A percentile compares a stretch with the other conserved stretches of the same genome.
phyloP scores from a whole-genome alignment of 2,113 vertebrate species.

The Grallaria varia region DNA sequence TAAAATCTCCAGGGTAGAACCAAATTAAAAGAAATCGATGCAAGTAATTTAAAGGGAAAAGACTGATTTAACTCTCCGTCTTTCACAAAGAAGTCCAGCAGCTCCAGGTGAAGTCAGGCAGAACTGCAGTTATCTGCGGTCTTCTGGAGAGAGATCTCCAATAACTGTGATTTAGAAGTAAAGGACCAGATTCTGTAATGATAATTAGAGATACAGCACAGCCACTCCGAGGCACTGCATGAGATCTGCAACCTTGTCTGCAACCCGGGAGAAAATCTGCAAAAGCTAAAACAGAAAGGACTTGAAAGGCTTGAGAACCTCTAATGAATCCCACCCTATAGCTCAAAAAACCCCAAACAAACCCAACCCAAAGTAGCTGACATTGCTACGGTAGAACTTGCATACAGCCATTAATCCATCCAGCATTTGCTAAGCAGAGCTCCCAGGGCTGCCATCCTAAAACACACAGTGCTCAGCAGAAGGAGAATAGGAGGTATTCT shows the following conservation, averaged over 20 bases:
- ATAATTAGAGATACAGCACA: neutral
- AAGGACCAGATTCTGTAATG: no score
- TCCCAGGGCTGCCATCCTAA: constrained; percentile 17
- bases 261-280: neutral
- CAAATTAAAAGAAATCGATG: neutral
- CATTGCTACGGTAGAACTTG: neutral
- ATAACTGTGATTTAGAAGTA: neutral
- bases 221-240: neutral
- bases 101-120: neutral
- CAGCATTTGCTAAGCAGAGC: neutral
- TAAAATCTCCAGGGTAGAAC: neutral
- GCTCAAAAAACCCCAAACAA: neutral
- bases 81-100: neutral
- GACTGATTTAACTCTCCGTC: neutral
- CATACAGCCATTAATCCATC: neutral
- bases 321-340: neutral
- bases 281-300: neutral
- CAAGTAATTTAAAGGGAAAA: neutral
- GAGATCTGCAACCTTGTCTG: neutral
- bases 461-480: neutral
- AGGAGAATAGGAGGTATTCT: neutral
- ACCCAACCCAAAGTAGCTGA: neutral
- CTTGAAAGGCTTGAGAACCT: neutral
- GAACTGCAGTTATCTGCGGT: neutral
- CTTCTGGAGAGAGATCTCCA: neutral